Conservation (phyloP, 1,140 invertebrate species). For the Dreissena rostriformis region DNA sequence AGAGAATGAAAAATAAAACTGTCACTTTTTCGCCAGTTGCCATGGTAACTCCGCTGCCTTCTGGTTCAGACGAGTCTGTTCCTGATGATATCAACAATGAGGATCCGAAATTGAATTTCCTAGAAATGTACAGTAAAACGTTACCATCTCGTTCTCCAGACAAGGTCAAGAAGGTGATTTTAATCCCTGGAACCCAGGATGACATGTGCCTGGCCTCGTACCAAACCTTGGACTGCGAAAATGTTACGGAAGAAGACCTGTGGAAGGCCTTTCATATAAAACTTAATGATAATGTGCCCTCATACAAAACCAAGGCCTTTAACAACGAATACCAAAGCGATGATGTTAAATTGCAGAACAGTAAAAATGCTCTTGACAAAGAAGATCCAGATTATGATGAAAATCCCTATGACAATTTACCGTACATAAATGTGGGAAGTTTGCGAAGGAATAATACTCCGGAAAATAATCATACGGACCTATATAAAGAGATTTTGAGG, state of each 20-base stretch:
- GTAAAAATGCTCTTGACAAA: constrained; percentile 3
- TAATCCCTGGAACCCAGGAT: constrained; percentile 56
- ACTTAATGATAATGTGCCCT: constrained; percentile 41
- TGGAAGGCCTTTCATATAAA: constrained; percentile 63
- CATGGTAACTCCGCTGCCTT: constrained; percentile 75
- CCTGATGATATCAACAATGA: constrained; percentile 60
- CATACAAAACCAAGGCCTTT: background rate
- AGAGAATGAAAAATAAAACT: constrained; percentile 69
- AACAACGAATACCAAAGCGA: too few species aligned
- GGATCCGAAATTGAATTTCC: constrained; percentile 59
- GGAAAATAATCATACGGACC: constrained; percentile 5
- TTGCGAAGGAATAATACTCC: constrained; percentile 25
- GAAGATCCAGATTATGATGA: constrained; percentile 45
- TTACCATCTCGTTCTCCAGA: constrained; percentile 46
- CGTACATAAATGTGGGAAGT: constrained; percentile 30
- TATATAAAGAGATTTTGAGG: constrained; percentile 30
- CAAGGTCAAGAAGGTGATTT: constrained; percentile 53
- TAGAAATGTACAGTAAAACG: constrained; percentile 59
- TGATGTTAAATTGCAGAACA: background rate
- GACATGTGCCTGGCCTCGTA: constrained; percentile 47
- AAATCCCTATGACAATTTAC: constrained; percentile 45
- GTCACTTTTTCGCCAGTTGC: constrained; percentile 76
- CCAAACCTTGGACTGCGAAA: constrained; percentile 53
- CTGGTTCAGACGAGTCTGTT: constrained; percentile 74
- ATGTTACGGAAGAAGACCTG: constrained; percentile 65